A percentile compares a stretch with the other conserved stretches of the same genome.
phyloP scores from a whole-genome alignment of 2,113 vertebrate species.

The Sceloporus undulatus region DNA sequence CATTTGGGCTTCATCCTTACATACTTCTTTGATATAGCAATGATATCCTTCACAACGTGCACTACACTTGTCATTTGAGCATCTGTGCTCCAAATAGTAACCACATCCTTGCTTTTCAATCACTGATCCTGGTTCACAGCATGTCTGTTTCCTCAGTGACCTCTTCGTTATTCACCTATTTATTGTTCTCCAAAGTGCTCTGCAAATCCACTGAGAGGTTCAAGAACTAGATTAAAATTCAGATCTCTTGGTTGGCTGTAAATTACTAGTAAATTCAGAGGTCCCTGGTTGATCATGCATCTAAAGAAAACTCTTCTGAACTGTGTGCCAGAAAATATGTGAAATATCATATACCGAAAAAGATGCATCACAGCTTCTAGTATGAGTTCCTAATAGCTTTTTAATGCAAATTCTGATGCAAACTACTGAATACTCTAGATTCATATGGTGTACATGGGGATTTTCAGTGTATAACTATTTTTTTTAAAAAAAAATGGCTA shows the following conservation, averaged over 20 bases:
- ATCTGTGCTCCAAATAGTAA: neutral
- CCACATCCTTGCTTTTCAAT: neutral
- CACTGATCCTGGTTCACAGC: neutral
- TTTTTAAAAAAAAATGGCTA: neutral
- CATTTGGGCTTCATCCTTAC: too few relatives aligned
- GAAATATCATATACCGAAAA: neutral
- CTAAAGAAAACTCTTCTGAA: neutral
- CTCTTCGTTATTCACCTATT: neutral
- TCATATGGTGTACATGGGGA: neutral
- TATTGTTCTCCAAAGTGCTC: neutral
- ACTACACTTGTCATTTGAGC: neutral
- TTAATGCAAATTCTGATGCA: constrained; percentile 27
- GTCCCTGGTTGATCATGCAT: neutral
- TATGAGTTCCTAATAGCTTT: constrained; percentile 15
- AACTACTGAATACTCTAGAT: neutral
- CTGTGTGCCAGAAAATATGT: neutral
- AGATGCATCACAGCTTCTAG: neutral
- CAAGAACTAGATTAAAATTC: neutral
- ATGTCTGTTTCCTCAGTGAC: neutral
- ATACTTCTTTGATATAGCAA: neutral
- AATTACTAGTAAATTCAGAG: neutral
- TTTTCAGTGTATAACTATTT: neutral
- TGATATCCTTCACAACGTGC: neutral
- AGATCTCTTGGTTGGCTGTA: neutral
- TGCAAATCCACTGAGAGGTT: neutral